A percentile compares a stretch with the other conserved stretches of the same genome.
Evolutionary conservation across 2,888 invertebrate species (phyloP).

Genomic region (Clostera curtula): DNA sequence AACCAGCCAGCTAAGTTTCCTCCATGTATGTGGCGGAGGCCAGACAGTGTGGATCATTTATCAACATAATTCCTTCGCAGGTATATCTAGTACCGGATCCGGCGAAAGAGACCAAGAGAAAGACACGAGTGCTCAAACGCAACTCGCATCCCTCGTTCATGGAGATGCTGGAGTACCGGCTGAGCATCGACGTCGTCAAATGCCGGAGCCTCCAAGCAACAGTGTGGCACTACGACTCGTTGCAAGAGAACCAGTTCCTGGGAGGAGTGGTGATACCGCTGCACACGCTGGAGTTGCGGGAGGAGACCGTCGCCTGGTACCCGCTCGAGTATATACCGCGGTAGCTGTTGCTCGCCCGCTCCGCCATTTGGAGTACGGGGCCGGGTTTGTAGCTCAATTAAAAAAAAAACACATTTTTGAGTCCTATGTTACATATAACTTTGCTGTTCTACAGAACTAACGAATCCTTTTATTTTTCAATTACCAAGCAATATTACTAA

Average conservation of each 20-base stretch:
- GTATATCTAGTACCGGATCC: slow-evolving; percentile 94
- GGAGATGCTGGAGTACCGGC: slow-evolving; percentile 95
- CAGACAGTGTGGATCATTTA: no score
- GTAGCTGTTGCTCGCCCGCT: slow-evolving; percentile 53
- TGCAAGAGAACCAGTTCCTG: slow-evolving; percentile 95
- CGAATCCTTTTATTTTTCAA: no score
- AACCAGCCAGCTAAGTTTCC: no score
- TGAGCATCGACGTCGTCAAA: slow-evolving; percentile 86
- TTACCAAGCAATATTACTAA: no score
- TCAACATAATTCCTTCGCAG: slow-evolving; percentile 32
- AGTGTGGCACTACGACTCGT: slow-evolving; percentile 94
- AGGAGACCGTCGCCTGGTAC: slow-evolving; percentile 92
- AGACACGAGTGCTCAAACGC: slow-evolving; percentile 94
- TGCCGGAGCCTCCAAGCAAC: slow-evolving; percentile 90
- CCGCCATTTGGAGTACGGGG: slow-evolving; percentile 47
- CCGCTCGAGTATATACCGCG: slow-evolving; percentile 76
- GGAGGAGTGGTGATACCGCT: slow-evolving; percentile 93
- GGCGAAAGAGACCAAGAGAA: slow-evolving; percentile 93
- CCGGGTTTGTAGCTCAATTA: slow-evolving; percentile 14
- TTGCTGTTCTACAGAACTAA: no score
- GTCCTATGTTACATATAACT: no score
- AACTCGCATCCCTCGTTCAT: slow-evolving; percentile 98
- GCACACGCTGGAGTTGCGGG: slow-evolving; percentile 80
- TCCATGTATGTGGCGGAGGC: no score
- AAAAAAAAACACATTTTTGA: no score